These are phyloP conservation scores for Xenopus laevis DNA, from an alignment of 2,113 vertebrate species.

Conservation along the genomic window DNA sequence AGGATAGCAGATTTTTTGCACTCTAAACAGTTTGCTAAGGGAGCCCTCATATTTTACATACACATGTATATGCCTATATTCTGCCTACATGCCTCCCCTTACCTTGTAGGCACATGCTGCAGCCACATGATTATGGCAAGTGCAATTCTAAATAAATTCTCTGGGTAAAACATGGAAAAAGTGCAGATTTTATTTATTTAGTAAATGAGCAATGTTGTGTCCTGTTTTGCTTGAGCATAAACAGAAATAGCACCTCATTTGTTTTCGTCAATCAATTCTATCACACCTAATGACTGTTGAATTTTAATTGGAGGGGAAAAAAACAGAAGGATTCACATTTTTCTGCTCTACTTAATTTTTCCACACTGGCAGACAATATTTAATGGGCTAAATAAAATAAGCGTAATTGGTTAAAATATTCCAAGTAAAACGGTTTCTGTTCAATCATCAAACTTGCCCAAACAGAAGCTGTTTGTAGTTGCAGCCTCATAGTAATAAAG, in stretches of 20 bases:
- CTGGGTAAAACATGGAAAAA: too few relatives aligned
- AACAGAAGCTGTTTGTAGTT: background rate
- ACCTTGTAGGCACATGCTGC: too few relatives aligned
- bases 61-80: too few relatives aligned
- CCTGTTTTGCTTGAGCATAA: background rate
- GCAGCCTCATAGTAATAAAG: background rate
- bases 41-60: too few relatives aligned
- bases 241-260: background rate
- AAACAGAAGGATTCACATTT: constrained; percentile 14
- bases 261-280: constrained; percentile 6
- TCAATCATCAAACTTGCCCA: background rate
- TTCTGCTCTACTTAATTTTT: constrained; percentile 34
- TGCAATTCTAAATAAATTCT: too few relatives aligned
- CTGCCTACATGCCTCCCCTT: too few relatives aligned
- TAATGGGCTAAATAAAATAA: constrained; percentile 33
- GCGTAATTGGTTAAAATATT: constrained; percentile 33
- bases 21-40: too few relatives aligned
- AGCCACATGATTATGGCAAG: too few relatives aligned
- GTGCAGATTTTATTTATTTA: too few relatives aligned
- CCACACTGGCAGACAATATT: constrained; percentile 28
- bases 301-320: constrained; percentile 21
- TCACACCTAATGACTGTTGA: constrained; percentile 17
- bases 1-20: too few relatives aligned
- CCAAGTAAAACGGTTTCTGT: constrained; percentile 9
- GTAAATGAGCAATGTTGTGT: too few relatives aligned